These are phyloP conservation scores for Lepidochrysops patricia DNA, from an alignment of 2,888 invertebrate genomes.

Conservation along the genomic window DNA sequence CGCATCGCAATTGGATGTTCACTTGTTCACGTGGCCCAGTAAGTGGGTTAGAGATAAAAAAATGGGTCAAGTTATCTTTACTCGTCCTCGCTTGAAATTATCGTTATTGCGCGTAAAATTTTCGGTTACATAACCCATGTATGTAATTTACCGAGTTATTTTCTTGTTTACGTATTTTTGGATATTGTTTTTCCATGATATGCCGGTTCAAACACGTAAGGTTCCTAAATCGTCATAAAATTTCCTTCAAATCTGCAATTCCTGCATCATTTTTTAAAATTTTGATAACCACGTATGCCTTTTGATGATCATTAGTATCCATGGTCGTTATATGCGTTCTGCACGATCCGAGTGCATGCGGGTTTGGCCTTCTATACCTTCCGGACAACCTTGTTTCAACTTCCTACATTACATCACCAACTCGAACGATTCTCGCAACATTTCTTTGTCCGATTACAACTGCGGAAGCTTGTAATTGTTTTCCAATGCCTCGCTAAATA, in stretches of 20 bases:
- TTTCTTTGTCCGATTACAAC: constrained; percentile 38
- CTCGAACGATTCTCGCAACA: constrained; percentile 36
- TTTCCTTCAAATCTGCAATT: too few relatives aligned
- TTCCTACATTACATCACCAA: constrained; percentile 68
- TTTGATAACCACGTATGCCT: too few relatives aligned
- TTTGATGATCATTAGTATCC: constrained; percentile 15
- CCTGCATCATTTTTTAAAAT: too few relatives aligned
- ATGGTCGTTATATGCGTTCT: constrained; percentile 31
- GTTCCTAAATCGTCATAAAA: too few relatives aligned
- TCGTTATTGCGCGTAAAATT: constrained; percentile 63
- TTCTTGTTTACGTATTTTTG: neutral
- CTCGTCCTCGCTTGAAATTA: constrained; percentile 71
- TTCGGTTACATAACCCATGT: constrained; percentile 47
- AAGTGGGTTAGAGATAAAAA: constrained; percentile 73
- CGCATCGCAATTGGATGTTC: constrained; percentile 39
- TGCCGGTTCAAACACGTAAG: too few relatives aligned
- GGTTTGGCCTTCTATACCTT: constrained; percentile 53
- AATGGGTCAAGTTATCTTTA: constrained; percentile 73
- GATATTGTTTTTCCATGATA: neutral
- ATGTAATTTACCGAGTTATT: neutral
- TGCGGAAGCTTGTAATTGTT: constrained; percentile 18
- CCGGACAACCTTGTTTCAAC: constrained; percentile 60
- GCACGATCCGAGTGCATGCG: constrained; percentile 49
- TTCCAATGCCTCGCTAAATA: constrained; percentile 13
- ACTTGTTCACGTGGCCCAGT: constrained; percentile 47